Conservation (phyloP, 2,113 vertebrate genomes). For the Eclectus roratus region DNA sequence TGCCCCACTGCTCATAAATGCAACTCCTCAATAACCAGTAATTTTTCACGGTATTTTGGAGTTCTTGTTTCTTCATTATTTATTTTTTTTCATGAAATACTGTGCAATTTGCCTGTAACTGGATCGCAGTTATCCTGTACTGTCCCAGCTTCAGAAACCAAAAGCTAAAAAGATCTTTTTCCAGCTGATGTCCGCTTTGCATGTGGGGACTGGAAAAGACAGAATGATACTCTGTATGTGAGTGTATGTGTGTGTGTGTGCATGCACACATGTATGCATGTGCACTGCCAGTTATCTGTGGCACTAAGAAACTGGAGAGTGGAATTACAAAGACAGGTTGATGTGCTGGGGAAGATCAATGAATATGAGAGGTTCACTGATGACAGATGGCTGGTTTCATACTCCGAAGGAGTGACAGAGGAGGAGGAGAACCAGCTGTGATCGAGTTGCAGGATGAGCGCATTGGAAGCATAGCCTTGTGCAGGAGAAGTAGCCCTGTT, state of each 20-base stretch:
- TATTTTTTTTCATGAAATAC: neutral
- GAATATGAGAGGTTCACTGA: constrained; percentile 58
- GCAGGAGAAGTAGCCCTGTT: constrained; percentile 1
- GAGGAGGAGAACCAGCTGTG: constrained; percentile 70
- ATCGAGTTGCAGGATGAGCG: constrained; percentile 48
- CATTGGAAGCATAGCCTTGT: constrained; percentile 22
- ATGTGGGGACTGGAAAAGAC: neutral
- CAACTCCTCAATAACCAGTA: neutral
- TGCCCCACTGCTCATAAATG: neutral
- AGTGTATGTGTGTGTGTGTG: neutral
- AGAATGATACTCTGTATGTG: neutral
- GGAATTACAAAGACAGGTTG: constrained; percentile 19
- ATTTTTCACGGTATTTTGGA: neutral
- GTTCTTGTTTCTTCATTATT: neutral
- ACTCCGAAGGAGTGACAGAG: constrained; percentile 62
- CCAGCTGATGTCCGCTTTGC: neutral
- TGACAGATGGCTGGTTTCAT: constrained; percentile 63
- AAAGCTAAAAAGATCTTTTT: neutral
- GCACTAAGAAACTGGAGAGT: constrained; percentile 9
- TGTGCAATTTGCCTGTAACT: neutral
- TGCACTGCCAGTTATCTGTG: neutral
- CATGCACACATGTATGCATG: rapidly evolving
- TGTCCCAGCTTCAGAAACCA: neutral
- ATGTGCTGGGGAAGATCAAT: constrained; percentile 61
- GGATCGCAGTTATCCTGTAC: neutral